Percentiles rank a stretch among this genome's conserved stretches.
Evolutionary conservation across 2,888 invertebrate genomes (phyloP).

Genomic region (Timema cristinae): DNA sequence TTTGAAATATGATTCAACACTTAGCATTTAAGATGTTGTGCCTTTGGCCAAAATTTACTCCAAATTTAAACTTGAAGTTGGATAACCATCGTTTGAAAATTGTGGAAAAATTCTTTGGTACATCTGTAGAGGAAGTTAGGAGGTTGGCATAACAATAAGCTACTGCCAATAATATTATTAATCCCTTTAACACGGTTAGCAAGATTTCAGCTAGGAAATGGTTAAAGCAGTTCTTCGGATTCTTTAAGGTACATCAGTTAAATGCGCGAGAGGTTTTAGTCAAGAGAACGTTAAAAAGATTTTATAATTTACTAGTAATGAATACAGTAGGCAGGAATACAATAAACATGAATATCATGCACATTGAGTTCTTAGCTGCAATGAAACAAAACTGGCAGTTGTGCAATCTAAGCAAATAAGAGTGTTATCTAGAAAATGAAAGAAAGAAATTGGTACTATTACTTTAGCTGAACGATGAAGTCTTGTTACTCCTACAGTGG

Average conservation of each 20-base stretch:
- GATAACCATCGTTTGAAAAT: conserved; percentile 7
- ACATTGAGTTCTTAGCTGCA: not conserved
- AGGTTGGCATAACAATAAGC: conserved; percentile 1
- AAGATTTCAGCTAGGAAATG: not conserved
- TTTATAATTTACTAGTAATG: not conserved
- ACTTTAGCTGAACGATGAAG: not conserved
- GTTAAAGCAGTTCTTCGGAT: not conserved
- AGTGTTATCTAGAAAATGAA: not conserved
- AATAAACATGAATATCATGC: not conserved
- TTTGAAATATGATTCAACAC: not conserved
- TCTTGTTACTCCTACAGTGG: conserved; percentile 2
- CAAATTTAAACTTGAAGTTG: not conserved
- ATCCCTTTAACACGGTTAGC: not conserved
- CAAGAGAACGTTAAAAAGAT: conserved; percentile 9
- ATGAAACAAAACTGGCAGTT: not conserved
- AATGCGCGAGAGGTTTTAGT: not conserved
- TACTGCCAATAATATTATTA: conserved; percentile 1
- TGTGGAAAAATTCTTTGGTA: not conserved
- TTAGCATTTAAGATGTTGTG: not conserved
- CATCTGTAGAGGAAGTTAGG: not conserved
- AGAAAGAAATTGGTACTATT: not conserved
- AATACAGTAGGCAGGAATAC: not conserved
- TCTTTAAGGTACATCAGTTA: conserved; percentile 2
- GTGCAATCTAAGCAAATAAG: not conserved
- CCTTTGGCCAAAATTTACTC: not conserved